Evolutionary conservation across 2,113 vertebrate species (phyloP).

Genomic region (Burhinus oedicnemus): DNA sequence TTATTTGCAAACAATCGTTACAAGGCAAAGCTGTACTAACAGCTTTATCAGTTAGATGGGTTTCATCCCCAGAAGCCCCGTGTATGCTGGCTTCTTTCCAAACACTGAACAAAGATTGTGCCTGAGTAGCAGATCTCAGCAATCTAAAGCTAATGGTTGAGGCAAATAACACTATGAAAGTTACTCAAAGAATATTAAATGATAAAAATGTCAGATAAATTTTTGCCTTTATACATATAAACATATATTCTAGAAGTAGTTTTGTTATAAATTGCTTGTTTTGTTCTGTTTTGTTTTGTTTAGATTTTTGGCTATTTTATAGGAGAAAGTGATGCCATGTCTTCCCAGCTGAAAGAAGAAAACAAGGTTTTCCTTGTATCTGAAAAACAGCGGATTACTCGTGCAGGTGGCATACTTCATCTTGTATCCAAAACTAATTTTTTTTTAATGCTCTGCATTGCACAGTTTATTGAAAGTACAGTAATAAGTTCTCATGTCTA

Average conservation of each 20-base stretch:
- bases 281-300: not conserved
- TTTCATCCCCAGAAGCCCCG: not conserved
- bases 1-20: not conserved
- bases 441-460: not conserved
- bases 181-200: not conserved
- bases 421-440: not conserved
- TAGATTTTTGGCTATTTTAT: conserved; percentile 78
- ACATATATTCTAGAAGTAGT: not conserved
- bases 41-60: not conserved
- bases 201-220: not conserved
- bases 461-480: not conserved
- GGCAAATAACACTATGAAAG: not conserved
- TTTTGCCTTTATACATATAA: not conserved
- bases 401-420: conserved; percentile 68
- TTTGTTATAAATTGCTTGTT: not conserved
- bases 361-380: conserved; percentile 68
- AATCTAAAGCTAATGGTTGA: not conserved
- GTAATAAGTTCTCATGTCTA: not conserved
- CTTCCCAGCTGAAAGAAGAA: conserved; percentile 60
- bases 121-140: not conserved
- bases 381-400: conserved; percentile 66
- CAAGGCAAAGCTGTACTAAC: not conserved
- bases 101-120: not conserved
- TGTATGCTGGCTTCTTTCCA: not conserved
- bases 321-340: not conserved